A percentile compares a stretch with the other conserved stretches of the same genome.
phyloP scores from a whole-genome alignment of 2,113 vertebrate species.

The Corythornis cristatus region DNA sequence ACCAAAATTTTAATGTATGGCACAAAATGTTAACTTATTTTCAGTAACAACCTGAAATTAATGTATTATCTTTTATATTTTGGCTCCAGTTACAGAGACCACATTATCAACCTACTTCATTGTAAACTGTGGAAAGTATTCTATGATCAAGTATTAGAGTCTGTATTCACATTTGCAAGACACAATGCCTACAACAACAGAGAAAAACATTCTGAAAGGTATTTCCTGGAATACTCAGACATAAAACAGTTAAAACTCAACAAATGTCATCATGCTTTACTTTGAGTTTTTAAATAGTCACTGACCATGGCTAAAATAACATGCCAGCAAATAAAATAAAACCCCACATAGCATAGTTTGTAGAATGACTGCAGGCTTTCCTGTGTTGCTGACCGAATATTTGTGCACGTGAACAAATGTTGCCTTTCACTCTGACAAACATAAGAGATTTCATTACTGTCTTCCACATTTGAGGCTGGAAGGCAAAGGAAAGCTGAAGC shows the following conservation, averaged over 20 bases:
- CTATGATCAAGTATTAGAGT: neutral
- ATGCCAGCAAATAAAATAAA: neutral
- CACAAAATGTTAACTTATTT: neutral
- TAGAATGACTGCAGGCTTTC: neutral
- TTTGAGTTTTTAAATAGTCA: neutral
- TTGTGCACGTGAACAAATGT: neutral
- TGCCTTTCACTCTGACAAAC: slow-evolving; percentile 39
- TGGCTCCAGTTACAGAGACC: neutral
- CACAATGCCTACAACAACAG: neutral
- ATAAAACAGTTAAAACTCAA: neutral
- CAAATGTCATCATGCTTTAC: neutral
- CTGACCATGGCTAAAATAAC: neutral
- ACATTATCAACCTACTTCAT: neutral
- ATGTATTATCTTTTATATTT: neutral
- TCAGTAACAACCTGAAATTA: neutral
- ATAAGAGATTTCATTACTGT: neutral
- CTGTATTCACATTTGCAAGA: neutral
- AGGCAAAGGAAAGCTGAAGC: slow-evolving; percentile 26
- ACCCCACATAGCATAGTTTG: neutral
- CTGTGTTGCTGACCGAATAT: neutral
- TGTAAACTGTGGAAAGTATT: neutral
- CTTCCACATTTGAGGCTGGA: slow-evolving; percentile 22
- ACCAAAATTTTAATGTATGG: neutral
- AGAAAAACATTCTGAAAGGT: neutral
- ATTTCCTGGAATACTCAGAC: neutral